Evolutionary conservation across 2,113 vertebrate species (phyloP).

Genomic region (Brachirus orientalis): DNA sequence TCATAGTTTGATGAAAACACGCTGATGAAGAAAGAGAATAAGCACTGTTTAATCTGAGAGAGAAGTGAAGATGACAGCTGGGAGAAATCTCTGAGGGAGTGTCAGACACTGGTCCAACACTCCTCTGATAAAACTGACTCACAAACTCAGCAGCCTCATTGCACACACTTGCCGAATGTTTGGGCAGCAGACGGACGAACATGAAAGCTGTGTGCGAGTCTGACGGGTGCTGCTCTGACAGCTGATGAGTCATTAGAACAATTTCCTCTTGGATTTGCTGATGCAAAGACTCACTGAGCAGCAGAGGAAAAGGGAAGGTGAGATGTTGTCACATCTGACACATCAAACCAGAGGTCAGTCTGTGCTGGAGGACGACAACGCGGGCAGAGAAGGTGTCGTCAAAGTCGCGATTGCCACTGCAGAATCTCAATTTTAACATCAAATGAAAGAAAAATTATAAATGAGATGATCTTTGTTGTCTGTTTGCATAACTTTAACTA

Average conservation of each 20-base stretch:
- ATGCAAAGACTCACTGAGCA: conserved; percentile 6
- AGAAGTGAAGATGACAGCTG: not conserved
- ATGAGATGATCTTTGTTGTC: too few relatives aligned
- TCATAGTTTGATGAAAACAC: not conserved
- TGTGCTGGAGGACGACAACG: not conserved
- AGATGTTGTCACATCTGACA: not conserved
- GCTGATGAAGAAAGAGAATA: not conserved
- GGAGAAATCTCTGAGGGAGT: conserved; percentile 6
- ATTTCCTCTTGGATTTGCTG: conserved; percentile 27
- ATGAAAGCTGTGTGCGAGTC: conserved; percentile 25
- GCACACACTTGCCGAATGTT: not conserved
- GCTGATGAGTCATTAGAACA: conserved; percentile 42
- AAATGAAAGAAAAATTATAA: too few relatives aligned
- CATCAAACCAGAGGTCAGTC: conserved; percentile 23
- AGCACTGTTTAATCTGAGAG: not conserved
- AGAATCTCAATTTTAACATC: not conserved
- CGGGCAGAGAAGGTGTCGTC: not conserved
- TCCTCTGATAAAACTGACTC: not conserved
- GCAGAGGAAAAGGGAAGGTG: not conserved
- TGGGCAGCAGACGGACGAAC: conserved; percentile 2
- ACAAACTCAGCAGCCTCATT: not conserved
- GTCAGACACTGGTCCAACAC: conserved; percentile 3
- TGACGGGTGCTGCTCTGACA: conserved; percentile 26
- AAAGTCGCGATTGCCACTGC: not conserved
- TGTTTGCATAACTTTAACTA: too few relatives aligned